Evolutionary conservation across 2,797 vertebrate species (phyloP).

Genomic region (Epinephelus coioides): DNA sequence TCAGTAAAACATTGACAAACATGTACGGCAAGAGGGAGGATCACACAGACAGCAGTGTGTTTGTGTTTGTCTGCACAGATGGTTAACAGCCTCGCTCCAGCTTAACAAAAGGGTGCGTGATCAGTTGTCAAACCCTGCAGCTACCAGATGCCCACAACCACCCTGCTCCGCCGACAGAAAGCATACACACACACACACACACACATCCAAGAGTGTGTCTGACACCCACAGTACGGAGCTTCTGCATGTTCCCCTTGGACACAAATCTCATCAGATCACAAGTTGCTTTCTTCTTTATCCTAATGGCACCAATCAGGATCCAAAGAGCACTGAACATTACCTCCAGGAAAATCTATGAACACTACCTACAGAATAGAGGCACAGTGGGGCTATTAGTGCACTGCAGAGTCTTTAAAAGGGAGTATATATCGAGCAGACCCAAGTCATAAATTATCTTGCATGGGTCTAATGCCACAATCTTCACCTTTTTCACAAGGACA

Average conservation of each 20-base stretch:
- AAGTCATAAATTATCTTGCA: slow-evolving; percentile 34
- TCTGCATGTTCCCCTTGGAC: slow-evolving; percentile 33
- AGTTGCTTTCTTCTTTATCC: slow-evolving; percentile 27
- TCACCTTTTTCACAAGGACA: slow-evolving; percentile 28
- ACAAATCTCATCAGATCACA: slow-evolving; percentile 36
- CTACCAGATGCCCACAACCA: slow-evolving; percentile 66
- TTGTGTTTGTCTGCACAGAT: slow-evolving; percentile 66
- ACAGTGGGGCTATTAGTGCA: slow-evolving; percentile 36
- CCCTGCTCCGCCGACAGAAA: slow-evolving; percentile 16
- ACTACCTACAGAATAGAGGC: slow-evolving; percentile 21
- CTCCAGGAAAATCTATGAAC: slow-evolving; percentile 42
- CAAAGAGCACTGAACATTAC: slow-evolving; percentile 33
- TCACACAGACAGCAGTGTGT: slow-evolving; percentile 33
- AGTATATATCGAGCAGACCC: slow-evolving; percentile 22
- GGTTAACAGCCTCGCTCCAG: slow-evolving; percentile 52
- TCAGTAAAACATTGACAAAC: slow-evolving; percentile 27
- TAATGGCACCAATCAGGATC: slow-evolving; percentile 32
- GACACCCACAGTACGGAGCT: not conserved
- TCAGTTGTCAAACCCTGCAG: slow-evolving; percentile 68
- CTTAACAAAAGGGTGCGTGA: slow-evolving; percentile 64
- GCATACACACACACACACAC: slow-evolving; percentile 11
- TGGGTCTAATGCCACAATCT: slow-evolving; percentile 26
- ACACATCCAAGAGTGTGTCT: slow-evolving; percentile 13
- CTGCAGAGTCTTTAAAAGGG: slow-evolving; percentile 40
- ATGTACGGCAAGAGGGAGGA: slow-evolving; percentile 28